Percentiles rank a stretch among this genome's conserved stretches.
phyloP scores from a whole-genome alignment of 2,888 invertebrate species.

The Erpobdella octoculata region DNA sequence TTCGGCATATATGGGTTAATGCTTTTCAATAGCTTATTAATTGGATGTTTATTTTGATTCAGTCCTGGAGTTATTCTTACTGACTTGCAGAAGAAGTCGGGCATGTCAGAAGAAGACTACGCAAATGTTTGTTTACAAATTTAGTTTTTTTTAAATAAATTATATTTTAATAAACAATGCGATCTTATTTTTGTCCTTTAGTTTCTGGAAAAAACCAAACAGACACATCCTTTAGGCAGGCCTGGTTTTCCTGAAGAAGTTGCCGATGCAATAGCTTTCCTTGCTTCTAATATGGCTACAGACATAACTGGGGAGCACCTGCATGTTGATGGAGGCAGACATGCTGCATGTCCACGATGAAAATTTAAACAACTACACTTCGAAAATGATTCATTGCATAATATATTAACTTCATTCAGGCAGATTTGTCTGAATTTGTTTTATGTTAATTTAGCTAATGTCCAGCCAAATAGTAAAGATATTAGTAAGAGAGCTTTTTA shows the following conservation, averaged over 20 bases:
- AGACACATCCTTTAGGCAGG: conserved; percentile 81
- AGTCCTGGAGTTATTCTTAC: conserved; percentile 83
- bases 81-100: conserved; percentile 76
- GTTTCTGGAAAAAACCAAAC: conserved; percentile 74
- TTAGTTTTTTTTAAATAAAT: background rate
- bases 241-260: conserved; percentile 77
- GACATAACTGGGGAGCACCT: conserved; percentile 82
- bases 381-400: too few relatives aligned
- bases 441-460: too few relatives aligned
- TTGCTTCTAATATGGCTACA: conserved; percentile 71
- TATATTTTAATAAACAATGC: background rate
- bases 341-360: conserved; percentile 79
- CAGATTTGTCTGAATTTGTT: too few relatives aligned
- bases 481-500: too few relatives aligned
- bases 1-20: background rate
- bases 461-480: too few relatives aligned
- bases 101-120: conserved; percentile 64
- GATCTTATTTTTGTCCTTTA: conserved; percentile 40
- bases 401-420: too few relatives aligned
- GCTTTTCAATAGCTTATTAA: background rate
- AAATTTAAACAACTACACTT: too few relatives aligned
- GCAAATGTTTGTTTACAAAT: conserved; percentile 28
- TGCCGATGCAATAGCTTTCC: conserved; percentile 78
- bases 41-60: conserved; percentile 34
- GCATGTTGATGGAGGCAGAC: conserved; percentile 86